Percentiles rank a stretch among this genome's conserved stretches.
phyloP scores from a whole-genome alignment of 2,888 invertebrate species.

The Tanypteryx hageni region DNA sequence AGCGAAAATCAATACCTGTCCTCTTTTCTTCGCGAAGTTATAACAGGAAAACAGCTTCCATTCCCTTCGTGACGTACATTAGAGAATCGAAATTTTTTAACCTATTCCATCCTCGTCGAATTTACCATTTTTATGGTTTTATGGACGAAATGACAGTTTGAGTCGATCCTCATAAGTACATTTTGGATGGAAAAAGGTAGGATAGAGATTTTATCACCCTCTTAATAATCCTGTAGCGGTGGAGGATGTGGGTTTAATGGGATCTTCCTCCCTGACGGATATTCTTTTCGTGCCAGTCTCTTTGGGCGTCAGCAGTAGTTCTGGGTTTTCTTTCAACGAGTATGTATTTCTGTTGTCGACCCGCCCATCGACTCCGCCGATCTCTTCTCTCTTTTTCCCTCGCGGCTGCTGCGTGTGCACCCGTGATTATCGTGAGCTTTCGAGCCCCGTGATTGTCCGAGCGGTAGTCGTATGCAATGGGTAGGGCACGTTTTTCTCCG shows the following conservation, averaged over 20 bases:
- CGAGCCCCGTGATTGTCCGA: not conserved
- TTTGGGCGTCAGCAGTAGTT: slow-evolving; percentile 9
- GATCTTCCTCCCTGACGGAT: not conserved
- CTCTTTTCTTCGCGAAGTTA: not conserved
- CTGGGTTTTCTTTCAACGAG: not conserved
- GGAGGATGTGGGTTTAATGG: not conserved
- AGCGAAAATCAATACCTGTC: slow-evolving; percentile 14
- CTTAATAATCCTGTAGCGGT: no score
- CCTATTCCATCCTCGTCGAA: no score
- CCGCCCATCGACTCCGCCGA: not conserved
- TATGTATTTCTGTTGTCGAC: slow-evolving; percentile 18
- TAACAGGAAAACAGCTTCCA: not conserved
- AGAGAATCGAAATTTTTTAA: not conserved
- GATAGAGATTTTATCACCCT: no score
- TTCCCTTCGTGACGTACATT: not conserved
- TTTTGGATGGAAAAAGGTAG: no score
- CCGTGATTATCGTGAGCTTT: not conserved
- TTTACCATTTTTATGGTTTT: no score
- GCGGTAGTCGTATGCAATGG: not conserved
- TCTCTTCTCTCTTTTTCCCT: not conserved
- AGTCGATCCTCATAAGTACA: no score
- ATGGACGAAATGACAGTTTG: no score
- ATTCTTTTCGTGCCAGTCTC: not conserved
- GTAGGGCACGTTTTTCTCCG: not conserved
- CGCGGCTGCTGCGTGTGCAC: not conserved